A percentile compares a stretch with the other conserved stretches of the same genome.
phyloP scores from a whole-genome alignment of 2,113 vertebrate genomes.

The Sinocyclocheilus anshuiensis region DNA sequence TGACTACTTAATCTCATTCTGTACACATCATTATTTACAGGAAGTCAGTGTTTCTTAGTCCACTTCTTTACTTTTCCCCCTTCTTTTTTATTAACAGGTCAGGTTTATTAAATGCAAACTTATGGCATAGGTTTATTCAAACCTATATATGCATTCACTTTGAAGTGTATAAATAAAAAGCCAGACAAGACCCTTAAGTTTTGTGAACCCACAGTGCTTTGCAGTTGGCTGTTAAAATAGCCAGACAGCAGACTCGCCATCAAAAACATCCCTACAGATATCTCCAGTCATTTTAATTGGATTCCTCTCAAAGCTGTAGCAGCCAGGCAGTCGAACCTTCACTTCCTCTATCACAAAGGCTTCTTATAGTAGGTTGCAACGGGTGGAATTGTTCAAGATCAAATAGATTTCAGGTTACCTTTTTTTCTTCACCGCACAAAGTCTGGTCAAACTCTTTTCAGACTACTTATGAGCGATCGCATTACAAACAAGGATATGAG shows the following conservation, averaged over 20 bases:
- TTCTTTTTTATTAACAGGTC: conserved; percentile 11
- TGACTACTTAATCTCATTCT: background rate
- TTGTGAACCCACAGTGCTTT: conserved; percentile 14
- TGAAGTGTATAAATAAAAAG: conserved; percentile 7
- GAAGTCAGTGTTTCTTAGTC: conserved; percentile 1
- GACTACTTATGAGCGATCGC: conserved; percentile 29
- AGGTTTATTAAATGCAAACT: conserved; percentile 26
- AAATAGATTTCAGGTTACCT: conserved; percentile 15
- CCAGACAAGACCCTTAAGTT: conserved; percentile 31
- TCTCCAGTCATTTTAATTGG: conserved; percentile 68
- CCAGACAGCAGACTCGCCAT: conserved; percentile 45
- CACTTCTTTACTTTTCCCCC: background rate
- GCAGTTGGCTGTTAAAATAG: conserved; percentile 38
- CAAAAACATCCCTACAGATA: conserved; percentile 23
- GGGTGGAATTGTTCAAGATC: background rate
- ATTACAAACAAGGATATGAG: conserved; percentile 40
- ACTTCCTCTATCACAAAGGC: conserved; percentile 30
- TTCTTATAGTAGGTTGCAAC: background rate
- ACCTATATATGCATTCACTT: background rate
- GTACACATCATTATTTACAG: conserved; percentile 33
- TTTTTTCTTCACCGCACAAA: background rate
- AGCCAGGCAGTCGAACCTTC: conserved; percentile 62
- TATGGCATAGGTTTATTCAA: conserved; percentile 21
- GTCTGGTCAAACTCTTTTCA: conserved; percentile 32
- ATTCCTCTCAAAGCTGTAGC: conserved; percentile 55